Conservation (phyloP, 2,113 vertebrate genomes). For the Odocoileus hemionus region DNA sequence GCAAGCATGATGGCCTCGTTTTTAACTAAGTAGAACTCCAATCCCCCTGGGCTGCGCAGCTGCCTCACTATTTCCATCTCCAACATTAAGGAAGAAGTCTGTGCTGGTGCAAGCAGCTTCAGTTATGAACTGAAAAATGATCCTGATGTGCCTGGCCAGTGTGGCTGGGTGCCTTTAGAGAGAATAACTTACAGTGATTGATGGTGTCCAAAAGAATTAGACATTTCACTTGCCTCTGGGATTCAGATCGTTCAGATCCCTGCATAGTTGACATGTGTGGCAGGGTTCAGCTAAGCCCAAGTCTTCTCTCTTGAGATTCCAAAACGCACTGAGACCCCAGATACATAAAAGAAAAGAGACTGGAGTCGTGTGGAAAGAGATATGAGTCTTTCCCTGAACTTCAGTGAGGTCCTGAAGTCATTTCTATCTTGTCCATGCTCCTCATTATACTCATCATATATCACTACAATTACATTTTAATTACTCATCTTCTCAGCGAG, state of each 20-base stretch:
- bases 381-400: background rate
- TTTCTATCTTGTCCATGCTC: background rate
- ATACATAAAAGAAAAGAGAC: background rate
- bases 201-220: background rate
- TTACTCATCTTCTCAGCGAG: background rate
- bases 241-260: background rate
- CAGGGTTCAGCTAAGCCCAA: background rate
- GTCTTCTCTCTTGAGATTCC: background rate
- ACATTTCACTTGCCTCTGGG: background rate
- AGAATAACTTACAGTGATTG: background rate
- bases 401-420: background rate
- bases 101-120: background rate
- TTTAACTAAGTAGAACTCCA: background rate
- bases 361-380: background rate
- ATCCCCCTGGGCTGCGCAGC: fast-evolving
- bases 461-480: background rate
- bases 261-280: background rate
- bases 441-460: background rate
- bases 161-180: background rate
- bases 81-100: fast-evolving
- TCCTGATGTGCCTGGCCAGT: background rate
- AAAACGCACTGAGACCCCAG: background rate
- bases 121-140: background rate
- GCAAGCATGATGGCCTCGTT: background rate
- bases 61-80: background rate